These are phyloP conservation scores for Eulemur rufifrons DNA, from an alignment of 2,113 vertebrate species.

Conservation along the genomic window DNA sequence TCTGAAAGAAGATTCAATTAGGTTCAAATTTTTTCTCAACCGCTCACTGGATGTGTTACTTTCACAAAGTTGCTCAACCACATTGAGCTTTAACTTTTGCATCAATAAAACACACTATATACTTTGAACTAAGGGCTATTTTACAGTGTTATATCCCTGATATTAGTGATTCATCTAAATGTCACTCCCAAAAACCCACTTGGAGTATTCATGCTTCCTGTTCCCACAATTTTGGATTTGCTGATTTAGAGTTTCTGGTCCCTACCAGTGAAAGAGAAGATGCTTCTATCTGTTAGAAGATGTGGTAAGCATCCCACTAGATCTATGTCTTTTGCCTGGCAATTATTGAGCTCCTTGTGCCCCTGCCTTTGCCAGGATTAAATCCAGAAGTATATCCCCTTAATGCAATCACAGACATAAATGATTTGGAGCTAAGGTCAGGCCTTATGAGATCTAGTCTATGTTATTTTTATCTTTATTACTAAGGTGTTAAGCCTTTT, in stretches of 20 bases:
- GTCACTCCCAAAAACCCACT: not conserved
- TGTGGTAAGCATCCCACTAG: not conserved
- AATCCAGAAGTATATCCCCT: not conserved
- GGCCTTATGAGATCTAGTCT: not conserved
- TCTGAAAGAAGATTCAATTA: slow-evolving; percentile 5
- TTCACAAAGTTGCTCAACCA: not conserved
- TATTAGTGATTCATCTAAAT: not conserved
- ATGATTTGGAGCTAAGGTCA: not conserved
- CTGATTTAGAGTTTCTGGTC: not conserved
- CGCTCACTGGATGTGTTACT: not conserved
- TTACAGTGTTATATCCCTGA: not conserved
- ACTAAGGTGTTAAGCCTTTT: not conserved
- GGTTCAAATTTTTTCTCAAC: not conserved
- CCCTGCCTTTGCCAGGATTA: not conserved
- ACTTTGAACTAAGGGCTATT: not conserved
- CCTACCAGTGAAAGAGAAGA: not conserved
- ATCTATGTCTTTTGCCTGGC: not conserved
- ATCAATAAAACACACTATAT: not conserved
- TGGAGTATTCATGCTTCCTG: not conserved
- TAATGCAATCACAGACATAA: not conserved
- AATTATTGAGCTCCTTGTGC: not conserved
- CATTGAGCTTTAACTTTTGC: not conserved
- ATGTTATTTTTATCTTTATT: not conserved
- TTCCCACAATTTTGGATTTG: not conserved
- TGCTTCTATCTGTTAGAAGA: not conserved